Conservation (phyloP, 2,888 invertebrate species). For the Amphimallon solstitiale region DNA sequence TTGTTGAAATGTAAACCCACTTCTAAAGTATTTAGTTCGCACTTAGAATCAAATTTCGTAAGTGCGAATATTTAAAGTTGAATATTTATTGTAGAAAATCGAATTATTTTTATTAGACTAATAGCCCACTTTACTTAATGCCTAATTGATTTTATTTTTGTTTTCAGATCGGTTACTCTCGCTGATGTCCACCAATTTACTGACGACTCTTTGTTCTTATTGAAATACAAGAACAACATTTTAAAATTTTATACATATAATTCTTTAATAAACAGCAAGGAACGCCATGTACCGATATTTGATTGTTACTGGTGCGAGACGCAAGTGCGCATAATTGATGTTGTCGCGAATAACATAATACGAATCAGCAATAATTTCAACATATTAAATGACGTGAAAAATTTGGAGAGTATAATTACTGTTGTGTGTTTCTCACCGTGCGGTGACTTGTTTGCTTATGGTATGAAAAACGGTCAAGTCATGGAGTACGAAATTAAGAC, state of each 20-base stretch:
- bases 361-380: conserved; percentile 53
- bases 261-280: conserved; percentile 26
- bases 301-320: conserved; percentile 35
- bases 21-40: too few species aligned
- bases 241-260: conserved; percentile 23
- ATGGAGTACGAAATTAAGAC: conserved; percentile 51
- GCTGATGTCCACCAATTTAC: conserved; percentile 11
- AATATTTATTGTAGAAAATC: too few species aligned
- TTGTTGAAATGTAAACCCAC: too few species aligned
- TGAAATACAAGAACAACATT: conserved; percentile 14
- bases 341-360: conserved; percentile 50
- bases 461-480: conserved; percentile 54
- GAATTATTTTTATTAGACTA: too few species aligned
- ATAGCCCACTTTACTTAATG: too few species aligned
- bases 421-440: conserved; percentile 54
- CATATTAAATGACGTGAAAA: conserved; percentile 51
- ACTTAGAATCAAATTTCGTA: too few species aligned
- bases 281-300: conserved; percentile 23
- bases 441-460: conserved; percentile 55
- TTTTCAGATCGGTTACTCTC: conserved; percentile 15
- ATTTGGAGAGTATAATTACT: conserved; percentile 47
- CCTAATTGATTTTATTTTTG: background rate
- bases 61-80: too few species aligned
- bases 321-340: conserved; percentile 37
- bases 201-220: background rate